These are phyloP conservation scores for Ochlodes sylvanus DNA, from an alignment of 2,888 invertebrate species.

Conservation along the genomic window DNA sequence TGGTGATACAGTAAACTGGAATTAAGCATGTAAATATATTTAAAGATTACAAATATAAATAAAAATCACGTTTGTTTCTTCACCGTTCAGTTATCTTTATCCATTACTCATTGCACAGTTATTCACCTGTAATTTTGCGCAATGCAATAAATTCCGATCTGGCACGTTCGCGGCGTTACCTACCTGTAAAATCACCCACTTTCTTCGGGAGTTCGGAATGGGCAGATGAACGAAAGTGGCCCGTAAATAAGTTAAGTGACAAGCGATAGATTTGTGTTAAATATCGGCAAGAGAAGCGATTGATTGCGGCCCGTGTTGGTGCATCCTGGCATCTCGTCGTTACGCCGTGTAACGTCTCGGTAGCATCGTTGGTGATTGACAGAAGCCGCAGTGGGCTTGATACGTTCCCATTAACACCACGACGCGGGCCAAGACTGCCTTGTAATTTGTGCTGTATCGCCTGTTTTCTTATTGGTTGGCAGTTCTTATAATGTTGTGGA, in stretches of 20 bases:
- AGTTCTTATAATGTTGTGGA: too few relatives aligned
- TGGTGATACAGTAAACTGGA: too few relatives aligned
- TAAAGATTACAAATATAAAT: too few relatives aligned
- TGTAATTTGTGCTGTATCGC: too few relatives aligned
- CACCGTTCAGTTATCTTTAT: not conserved
- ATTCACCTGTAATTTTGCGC: not conserved
- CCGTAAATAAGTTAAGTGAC: constrained; percentile 22
- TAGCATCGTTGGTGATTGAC: constrained; percentile 58
- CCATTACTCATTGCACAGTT: not conserved
- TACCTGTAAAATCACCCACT: constrained; percentile 9
- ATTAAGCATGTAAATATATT: too few relatives aligned
- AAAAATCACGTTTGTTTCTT: constrained; percentile 5
- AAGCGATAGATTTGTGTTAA: constrained; percentile 11
- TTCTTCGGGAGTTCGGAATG: constrained; percentile 22
- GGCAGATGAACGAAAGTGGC: constrained; percentile 30
- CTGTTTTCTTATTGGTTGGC: too few relatives aligned
- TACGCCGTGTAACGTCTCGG: constrained; percentile 47
- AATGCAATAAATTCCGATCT: constrained; percentile 1
- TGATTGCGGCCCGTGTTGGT: not conserved
- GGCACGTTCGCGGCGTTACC: constrained; percentile 3
- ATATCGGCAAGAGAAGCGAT: constrained; percentile 1
- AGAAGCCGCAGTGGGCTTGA: constrained; percentile 20
- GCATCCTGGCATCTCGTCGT: constrained; percentile 58
- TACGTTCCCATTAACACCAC: not conserved
- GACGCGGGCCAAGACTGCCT: too few relatives aligned